Percentiles rank a stretch among this genome's conserved stretches.
These are phyloP conservation scores for Athalia circularis DNA, from an alignment of 2,888 invertebrate genomes.

Conservation along the genomic window DNA sequence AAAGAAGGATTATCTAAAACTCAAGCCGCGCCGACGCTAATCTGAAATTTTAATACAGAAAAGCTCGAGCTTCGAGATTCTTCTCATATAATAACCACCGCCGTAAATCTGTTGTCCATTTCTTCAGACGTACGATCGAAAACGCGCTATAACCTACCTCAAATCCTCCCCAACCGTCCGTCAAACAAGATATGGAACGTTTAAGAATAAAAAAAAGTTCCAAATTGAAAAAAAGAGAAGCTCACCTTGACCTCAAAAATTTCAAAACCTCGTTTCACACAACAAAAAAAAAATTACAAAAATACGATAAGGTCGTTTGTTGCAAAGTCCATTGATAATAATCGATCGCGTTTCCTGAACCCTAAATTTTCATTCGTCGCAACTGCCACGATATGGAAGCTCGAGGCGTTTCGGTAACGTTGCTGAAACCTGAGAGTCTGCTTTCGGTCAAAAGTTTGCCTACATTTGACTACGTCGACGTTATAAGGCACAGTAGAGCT, in stretches of 20 bases:
- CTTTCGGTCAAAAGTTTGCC: neutral
- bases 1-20: slow-evolving; percentile 33
- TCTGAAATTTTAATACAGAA: slow-evolving; percentile 39
- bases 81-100: neutral
- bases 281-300: too few species aligned
- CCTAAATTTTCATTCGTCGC: too few species aligned
- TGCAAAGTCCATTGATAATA: neutral
- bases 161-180: neutral
- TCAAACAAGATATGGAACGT: neutral
- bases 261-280: too few species aligned
- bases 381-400: neutral
- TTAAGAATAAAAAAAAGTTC: too few species aligned
- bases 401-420: neutral
- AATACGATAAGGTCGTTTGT: neutral
- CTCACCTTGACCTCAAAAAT: too few species aligned
- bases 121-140: neutral
- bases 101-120: slow-evolving; percentile 22
- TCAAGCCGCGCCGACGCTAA: slow-evolving; percentile 5
- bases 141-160: neutral
- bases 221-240: too few species aligned
- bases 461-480: neutral
- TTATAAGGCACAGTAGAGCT: too few species aligned
- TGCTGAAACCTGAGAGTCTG: neutral
- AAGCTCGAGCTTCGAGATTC: slow-evolving; percentile 5
- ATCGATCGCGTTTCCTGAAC: neutral